Evolutionary conservation across 1,140 invertebrate species (phyloP).

Genomic region (Oreohelix idahoensis): DNA sequence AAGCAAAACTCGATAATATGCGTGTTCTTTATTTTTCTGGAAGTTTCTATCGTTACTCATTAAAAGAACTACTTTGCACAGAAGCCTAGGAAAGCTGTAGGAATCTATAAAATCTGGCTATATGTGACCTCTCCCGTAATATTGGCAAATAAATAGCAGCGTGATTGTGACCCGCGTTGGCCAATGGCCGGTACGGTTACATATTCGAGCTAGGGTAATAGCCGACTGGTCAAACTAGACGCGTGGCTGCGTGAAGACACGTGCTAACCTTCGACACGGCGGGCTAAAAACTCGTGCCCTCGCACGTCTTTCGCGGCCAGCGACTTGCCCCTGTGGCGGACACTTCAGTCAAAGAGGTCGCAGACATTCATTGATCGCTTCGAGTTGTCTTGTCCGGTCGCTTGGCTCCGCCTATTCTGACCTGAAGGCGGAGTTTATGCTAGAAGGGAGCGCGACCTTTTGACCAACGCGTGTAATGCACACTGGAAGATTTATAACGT

Average conservation of each 20-base stretch:
- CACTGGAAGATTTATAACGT: too few species aligned
- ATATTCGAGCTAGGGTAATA: not conserved
- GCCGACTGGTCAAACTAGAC: not conserved
- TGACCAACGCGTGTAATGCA: conserved; percentile 5
- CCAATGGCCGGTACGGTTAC: not conserved
- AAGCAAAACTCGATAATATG: too few species aligned
- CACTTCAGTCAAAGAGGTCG: not conserved
- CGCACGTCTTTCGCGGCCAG: not conserved
- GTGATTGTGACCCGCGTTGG: not conserved
- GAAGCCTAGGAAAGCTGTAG: too few species aligned
- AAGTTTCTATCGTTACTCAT: too few species aligned
- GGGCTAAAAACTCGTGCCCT: not conserved
- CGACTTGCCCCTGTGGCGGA: not conserved
- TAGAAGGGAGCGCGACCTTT: conserved; percentile 4
- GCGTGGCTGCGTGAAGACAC: conserved; percentile 5
- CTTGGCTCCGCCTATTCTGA: conserved; percentile 18
- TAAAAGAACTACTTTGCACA: too few species aligned
- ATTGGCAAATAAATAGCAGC: too few species aligned
- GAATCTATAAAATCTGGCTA: too few species aligned
- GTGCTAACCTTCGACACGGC: not conserved
- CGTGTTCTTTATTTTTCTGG: too few species aligned
- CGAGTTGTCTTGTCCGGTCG: not conserved
- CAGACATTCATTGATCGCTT: conserved; percentile 7
- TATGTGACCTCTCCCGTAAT: too few species aligned
- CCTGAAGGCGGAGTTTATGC: not conserved